Evolutionary conservation across 2,113 vertebrate genomes (phyloP).

Genomic region (Pelobates fuscus): DNA sequence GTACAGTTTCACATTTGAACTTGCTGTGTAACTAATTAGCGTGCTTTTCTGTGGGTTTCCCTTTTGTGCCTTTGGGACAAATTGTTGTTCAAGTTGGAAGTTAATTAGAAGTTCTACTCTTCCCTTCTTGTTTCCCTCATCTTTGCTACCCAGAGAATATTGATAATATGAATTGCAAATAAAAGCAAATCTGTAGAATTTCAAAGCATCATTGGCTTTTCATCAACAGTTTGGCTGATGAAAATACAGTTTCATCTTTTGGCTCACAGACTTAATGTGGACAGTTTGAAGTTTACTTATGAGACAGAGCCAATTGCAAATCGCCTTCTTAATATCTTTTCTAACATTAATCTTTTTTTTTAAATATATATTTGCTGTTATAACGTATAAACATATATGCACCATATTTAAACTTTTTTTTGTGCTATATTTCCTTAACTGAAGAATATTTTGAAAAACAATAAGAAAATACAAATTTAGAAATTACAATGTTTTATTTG

Average conservation of each 20-base stretch:
- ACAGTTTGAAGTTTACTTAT: constrained; percentile 17
- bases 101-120: constrained; percentile 41
- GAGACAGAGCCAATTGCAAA: background rate
- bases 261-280: constrained; percentile 20
- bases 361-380: background rate
- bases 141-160: constrained; percentile 45
- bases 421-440: background rate
- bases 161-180: constrained; percentile 50
- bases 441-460: background rate
- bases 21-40: constrained; percentile 36
- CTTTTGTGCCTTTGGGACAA: constrained; percentile 41
- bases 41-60: constrained; percentile 41
- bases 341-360: background rate
- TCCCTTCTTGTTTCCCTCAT: constrained; percentile 37
- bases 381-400: constrained; percentile 7
- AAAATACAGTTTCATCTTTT: constrained; percentile 25
- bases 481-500: background rate
- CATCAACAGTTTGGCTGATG: constrained; percentile 19
- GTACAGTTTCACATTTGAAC: constrained; percentile 19
- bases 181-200: constrained; percentile 17
- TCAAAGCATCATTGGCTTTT: constrained; percentile 48
- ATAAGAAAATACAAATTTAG: background rate
- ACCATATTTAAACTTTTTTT: constrained; percentile 1
- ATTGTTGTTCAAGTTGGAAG: constrained; percentile 36
- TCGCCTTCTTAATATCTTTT: background rate